Conservation (phyloP, 2,888 invertebrate species). For the Portevinia maculata region DNA sequence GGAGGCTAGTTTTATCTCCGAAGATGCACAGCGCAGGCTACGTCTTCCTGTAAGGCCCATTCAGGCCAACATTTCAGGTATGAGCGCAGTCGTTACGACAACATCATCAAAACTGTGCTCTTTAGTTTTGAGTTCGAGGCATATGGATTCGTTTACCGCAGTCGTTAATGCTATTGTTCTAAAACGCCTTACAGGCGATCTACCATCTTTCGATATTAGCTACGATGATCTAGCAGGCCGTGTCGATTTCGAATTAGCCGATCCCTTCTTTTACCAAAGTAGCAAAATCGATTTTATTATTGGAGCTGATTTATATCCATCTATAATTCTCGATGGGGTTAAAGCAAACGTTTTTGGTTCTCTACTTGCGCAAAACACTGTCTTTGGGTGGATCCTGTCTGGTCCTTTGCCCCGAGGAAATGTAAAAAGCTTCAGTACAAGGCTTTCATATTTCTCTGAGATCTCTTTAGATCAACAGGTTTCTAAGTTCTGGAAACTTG, state of each 20-base stretch:
- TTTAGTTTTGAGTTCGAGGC: neutral
- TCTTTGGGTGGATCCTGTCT: slow-evolving; percentile 10
- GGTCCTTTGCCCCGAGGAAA: neutral
- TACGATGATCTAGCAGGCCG: no score
- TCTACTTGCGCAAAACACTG: slow-evolving; percentile 23
- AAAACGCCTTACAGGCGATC: slow-evolving; percentile 23
- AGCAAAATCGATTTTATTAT: slow-evolving; percentile 19
- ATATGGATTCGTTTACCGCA: neutral
- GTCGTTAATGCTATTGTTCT: slow-evolving; percentile 5
- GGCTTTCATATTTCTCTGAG: slow-evolving; percentile 17
- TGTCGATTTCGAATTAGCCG: slow-evolving; percentile 14
- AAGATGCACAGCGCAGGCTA: neutral
- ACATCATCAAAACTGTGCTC: slow-evolving; percentile 18
- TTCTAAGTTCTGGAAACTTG: slow-evolving; percentile 7
- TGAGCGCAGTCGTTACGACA: slow-evolving; percentile 7
- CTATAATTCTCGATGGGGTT: slow-evolving; percentile 8
- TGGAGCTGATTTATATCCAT: slow-evolving; percentile 31
- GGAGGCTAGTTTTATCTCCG: neutral
- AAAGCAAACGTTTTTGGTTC: slow-evolving; percentile 1
- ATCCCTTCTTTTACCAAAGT: slow-evolving; percentile 25
- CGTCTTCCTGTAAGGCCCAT: neutral
- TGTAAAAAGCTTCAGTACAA: neutral
- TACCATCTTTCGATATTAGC: slow-evolving; percentile 8
- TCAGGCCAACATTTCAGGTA: slow-evolving; percentile 16
- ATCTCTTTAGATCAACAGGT: slow-evolving; percentile 12